Base-by-base conservation (phyloP, 2,113 vertebrate species). In the Tympanuchus pallidicinctus region DNA sequence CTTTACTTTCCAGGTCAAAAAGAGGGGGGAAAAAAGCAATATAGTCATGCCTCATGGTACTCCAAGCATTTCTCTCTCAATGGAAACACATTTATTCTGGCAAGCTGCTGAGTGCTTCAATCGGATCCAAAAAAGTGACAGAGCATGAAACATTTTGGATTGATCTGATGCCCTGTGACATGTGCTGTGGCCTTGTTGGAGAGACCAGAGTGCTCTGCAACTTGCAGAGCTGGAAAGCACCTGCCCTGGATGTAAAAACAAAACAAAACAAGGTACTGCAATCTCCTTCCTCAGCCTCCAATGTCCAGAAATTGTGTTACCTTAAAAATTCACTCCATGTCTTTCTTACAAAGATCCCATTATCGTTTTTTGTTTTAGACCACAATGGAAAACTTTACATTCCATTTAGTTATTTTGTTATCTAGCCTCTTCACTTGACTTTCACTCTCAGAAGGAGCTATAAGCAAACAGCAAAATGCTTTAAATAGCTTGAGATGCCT, bases 1-100 rank as follows among this genome's bases (percentile, higher is more conserved):
- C 48, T 92, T 61, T 64, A n/a, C 90, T 91, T 89, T 71, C 70
- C 78, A 86, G 57, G 81, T 43, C 48, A 79, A 71, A 32, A 57
- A 57, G 19, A 7, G 30, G 27, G 27, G 9, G 10, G 16, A 30
- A 56, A 56, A 45, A 34, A 66, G 47, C 43, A 45, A 47, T 52
- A 14, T 66, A 71, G n/a, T 16, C 6, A 40, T 82, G 40, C 56
- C 69, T 65, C 61, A 54, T 48, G 73, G 60, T 0, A 0, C 56
- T 87, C 84, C 42, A 59, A 19, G 78, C 61, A 78, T 48, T 47
- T 82, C 42, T 36, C 56, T 60, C 90, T 76, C 5, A 1, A n/a
- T 64, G 66, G 82, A 75, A 74, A 57, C 24, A 5, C 8, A 28
- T 40, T 40, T 52, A 32, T 57, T 73, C 71, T 42, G 28, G 50